Base-by-base conservation (phyloP, 1,140 invertebrate species). In the Pollicipes pollicipes region DNA sequence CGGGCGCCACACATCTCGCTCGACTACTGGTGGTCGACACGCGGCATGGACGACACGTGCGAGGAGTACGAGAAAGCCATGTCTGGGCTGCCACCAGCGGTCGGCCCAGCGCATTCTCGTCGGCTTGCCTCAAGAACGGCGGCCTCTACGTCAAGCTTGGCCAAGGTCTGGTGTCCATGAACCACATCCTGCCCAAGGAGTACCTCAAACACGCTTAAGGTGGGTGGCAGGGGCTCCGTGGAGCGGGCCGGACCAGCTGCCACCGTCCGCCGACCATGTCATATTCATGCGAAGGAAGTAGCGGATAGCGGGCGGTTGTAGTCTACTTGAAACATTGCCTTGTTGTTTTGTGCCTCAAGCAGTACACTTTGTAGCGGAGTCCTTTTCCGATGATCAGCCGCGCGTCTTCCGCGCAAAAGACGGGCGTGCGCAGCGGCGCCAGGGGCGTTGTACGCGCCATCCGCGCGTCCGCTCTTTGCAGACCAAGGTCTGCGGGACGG, bases 61-160 rank as follows among this genome's bases (percentile, higher is more conserved):
- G 74, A 77, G 30, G 80, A 81, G 70, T 84, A 84, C 77, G 73
- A 78, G 6, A 68, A 75, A 68, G 78, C 74, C 0, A 75, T 84
- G n/a, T 75, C 75, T n/a, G 66, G 71, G 73, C 27, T 77, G 82
- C 71, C 89, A 90, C 77, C 78, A 83, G 76, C 80, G 85, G 73
- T 81, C 86, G 70, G 88, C 88, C 1, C 78, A 87, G 29, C 80
- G 84, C 31, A 83, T 91, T 68, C 76, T 89, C 17, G 74, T 84
- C 64, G 87, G 85, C 0, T n/a, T 90, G 88, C 76, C 78, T 90
- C 32, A 77, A 82, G 66, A 90, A 91, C 81, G 88, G 89, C 64
- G 89, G 89, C 0, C 78, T 90, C 1, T 91, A 90, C 77, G 84
- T 91, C 3, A 90, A 91, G 78, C 79, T 90, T 27, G 89, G 89